A percentile compares a stretch with the other conserved stretches of the same genome.
Conservation (phyloP, 2,113 vertebrate genomes). For the Acrocephalus kingi region DNA sequence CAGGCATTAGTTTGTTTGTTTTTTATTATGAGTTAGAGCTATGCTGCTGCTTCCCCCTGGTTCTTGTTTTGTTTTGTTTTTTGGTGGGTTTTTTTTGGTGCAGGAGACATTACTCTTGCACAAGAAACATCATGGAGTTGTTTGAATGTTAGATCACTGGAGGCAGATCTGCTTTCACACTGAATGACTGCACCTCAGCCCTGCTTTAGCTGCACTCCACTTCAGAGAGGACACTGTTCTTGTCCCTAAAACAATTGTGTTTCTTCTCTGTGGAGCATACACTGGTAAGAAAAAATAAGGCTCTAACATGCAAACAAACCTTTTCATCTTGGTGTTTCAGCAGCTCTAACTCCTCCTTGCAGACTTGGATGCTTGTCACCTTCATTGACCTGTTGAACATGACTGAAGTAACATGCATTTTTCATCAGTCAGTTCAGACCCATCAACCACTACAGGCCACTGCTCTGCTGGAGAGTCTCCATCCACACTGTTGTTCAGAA, state of each 20-base stretch:
- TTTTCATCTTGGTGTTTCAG: neutral
- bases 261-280: neutral
- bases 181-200: accelerated
- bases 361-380: neutral
- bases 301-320: neutral
- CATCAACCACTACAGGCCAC: neutral
- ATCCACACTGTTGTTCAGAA: neutral
- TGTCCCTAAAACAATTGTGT: accelerated
- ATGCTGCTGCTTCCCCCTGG: neutral
- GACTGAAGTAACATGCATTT: neutral
- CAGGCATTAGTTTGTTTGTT: neutral
- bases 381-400: neutral
- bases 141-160: neutral
- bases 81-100: neutral
- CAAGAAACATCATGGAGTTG: accelerated
- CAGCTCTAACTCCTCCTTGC: neutral
- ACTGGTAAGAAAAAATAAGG: neutral
- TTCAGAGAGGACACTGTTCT: accelerated
- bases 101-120: neutral
- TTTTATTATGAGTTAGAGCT: neutral
- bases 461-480: neutral
- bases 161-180: neutral
- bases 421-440: neutral
- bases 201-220: neutral
- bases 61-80: too few species aligned